These are phyloP conservation scores for Drosophila formosana DNA, from an alignment of 2,888 invertebrate species.

Conservation along the genomic window DNA sequence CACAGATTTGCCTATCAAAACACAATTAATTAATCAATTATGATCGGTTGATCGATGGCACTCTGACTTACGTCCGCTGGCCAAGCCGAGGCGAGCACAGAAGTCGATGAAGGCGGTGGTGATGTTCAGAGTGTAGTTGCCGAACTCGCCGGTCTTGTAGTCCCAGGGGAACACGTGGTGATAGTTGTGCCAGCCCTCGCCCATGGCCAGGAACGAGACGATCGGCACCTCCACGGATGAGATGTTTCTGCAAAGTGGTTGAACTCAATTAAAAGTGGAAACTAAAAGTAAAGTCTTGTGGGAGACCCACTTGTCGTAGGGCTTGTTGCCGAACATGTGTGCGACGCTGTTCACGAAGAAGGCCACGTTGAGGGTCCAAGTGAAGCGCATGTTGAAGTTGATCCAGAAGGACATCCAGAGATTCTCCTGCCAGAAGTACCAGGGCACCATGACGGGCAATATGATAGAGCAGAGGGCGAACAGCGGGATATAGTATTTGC, in stretches of 20 bases:
- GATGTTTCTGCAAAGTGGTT: conserved; percentile 87
- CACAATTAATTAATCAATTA: too few species aligned
- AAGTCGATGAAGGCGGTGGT: conserved; percentile 93
- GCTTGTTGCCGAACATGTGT: conserved; percentile 96
- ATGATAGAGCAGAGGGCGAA: conserved; percentile 89
- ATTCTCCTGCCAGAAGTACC: conserved; percentile 93
- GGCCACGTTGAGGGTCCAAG: conserved; percentile 94
- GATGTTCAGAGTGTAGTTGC: conserved; percentile 88
- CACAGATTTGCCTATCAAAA: conserved; percentile 86
- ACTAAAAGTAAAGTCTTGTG: too few species aligned
- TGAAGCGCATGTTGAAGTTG: conserved; percentile 93
- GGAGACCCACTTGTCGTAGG: conserved; percentile 92
- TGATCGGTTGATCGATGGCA: too few species aligned
- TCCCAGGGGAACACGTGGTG: conserved; percentile 92
- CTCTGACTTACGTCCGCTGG: conserved; percentile 88
- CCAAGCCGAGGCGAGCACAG: conserved; percentile 92
- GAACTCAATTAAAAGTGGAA: too few species aligned
- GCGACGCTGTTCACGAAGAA: conserved; percentile 98
- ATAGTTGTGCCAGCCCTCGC: conserved; percentile 94
- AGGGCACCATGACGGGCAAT: conserved; percentile 91
- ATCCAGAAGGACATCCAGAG: conserved; percentile 93
- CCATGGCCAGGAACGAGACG: conserved; percentile 91
- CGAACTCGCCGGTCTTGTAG: conserved; percentile 89
- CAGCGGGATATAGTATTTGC: conserved; percentile 90
- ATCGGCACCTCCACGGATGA: conserved; percentile 90